phyloP scores from a whole-genome alignment of 2,888 invertebrate species.

The Amphipyra tragopoginis region DNA sequence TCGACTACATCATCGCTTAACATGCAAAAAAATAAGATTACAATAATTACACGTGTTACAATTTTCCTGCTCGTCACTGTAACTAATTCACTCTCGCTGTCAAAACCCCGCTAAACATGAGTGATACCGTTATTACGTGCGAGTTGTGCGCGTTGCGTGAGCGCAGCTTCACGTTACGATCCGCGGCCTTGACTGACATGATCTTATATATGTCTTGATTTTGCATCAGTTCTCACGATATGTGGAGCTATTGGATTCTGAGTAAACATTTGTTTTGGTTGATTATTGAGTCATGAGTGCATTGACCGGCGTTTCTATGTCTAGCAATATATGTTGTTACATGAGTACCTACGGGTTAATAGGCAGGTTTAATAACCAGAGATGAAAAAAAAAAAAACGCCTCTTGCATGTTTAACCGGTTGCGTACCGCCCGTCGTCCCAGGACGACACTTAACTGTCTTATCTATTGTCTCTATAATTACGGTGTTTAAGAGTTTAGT shows the following conservation, averaged over 20 bases:
- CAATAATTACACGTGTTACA: neutral
- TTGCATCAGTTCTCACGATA: slow-evolving; percentile 45
- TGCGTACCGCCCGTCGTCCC: no score
- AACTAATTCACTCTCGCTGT: slow-evolving; percentile 49
- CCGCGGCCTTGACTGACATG: slow-evolving; percentile 53
- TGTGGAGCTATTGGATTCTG: slow-evolving; percentile 27
- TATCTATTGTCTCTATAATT: no score
- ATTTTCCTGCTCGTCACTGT: slow-evolving; percentile 28
- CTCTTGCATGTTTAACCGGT: no score
- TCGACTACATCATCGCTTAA: no score
- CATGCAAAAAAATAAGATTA: neutral
- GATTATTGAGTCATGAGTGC: neutral
- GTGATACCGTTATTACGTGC: slow-evolving; percentile 57
- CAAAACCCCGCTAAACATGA: slow-evolving; percentile 40
- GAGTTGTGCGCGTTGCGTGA: slow-evolving; percentile 38
- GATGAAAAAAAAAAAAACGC: no score
- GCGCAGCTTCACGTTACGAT: slow-evolving; percentile 37
- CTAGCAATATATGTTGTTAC: no score
- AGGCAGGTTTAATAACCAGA: no score
- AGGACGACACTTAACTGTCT: no score
- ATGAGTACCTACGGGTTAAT: no score
- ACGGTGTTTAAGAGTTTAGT: no score
- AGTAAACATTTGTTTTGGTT: slow-evolving; percentile 4
- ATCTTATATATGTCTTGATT: slow-evolving; percentile 51
- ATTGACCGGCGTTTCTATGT: neutral